These are phyloP conservation scores for Trissoscelio sp. DNA, from an alignment of 2,888 invertebrate species.

Conservation along the genomic window DNA sequence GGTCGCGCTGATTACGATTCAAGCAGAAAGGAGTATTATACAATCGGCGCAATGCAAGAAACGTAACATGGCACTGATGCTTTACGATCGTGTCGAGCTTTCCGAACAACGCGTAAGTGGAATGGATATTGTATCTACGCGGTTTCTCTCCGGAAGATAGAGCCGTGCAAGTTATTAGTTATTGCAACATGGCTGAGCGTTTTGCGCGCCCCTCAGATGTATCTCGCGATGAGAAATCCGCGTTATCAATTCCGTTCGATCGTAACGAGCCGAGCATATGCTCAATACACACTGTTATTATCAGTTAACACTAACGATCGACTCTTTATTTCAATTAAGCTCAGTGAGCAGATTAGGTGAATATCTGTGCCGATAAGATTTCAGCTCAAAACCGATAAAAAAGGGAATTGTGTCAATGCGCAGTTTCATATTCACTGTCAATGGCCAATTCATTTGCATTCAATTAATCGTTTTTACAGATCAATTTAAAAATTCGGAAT, in stretches of 20 bases:
- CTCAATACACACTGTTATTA: constrained; percentile 60
- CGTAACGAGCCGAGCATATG: constrained; percentile 65
- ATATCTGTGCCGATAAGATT: constrained; percentile 38
- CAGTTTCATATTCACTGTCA: constrained; percentile 34
- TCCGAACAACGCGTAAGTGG: constrained; percentile 58
- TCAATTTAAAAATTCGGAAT: background rate
- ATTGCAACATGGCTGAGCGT: constrained; percentile 58
- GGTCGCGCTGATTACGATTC: constrained; percentile 32
- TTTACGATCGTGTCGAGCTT: constrained; percentile 61
- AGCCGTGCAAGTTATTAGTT: constrained; percentile 65
- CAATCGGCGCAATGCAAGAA: constrained; percentile 44
- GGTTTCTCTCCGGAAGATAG: constrained; percentile 59
- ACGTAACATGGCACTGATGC: constrained; percentile 44
- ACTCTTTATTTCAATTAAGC: constrained; percentile 64
- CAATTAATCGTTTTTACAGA: constrained; percentile 21
- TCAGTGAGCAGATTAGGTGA: constrained; percentile 27
- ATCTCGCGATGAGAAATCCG: constrained; percentile 53
- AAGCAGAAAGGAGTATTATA: constrained; percentile 35
- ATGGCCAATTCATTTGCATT: constrained; percentile 28
- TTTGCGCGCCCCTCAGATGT: constrained; percentile 45
- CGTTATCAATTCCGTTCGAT: constrained; percentile 61
- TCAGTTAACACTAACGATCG: constrained; percentile 64
- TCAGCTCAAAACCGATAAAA: background rate
- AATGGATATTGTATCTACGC: constrained; percentile 58
- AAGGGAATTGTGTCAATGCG: background rate